Conservation (phyloP, 2,113 vertebrate genomes). For the Collichthys lucidus region DNA sequence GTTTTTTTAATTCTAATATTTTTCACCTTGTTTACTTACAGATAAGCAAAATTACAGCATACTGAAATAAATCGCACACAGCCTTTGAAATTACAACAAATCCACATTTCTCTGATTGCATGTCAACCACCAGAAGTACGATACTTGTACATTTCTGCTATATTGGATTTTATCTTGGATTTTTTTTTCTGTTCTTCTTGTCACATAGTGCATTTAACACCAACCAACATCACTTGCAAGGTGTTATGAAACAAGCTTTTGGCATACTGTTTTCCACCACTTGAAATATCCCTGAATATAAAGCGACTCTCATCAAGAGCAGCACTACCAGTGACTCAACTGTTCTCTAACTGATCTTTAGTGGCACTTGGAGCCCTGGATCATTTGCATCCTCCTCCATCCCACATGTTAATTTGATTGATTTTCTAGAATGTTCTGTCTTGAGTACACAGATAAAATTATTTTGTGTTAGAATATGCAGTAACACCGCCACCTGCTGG, state of each 20-base stretch:
- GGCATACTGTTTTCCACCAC: neutral
- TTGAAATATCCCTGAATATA: neutral
- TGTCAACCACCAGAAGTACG: neutral
- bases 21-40: neutral
- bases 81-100: neutral
- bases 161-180: neutral
- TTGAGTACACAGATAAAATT: neutral
- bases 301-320: neutral
- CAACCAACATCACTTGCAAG: neutral
- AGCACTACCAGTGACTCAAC: neutral
- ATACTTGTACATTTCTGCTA: neutral
- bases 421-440: neutral
- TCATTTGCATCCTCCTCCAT: neutral
- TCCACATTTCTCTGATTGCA: neutral
- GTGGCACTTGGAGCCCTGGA: neutral
- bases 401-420: neutral
- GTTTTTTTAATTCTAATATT: neutral
- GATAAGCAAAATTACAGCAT: neutral
- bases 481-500: slow-evolving; percentile 56
- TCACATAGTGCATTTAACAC: neutral
- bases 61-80: neutral
- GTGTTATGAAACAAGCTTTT: neutral
- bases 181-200: neutral
- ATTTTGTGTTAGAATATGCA: neutral
- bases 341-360: neutral